Base-by-base conservation (phyloP, 2,888 invertebrate genomes). In the Cryptophagus acutangulus region DNA sequence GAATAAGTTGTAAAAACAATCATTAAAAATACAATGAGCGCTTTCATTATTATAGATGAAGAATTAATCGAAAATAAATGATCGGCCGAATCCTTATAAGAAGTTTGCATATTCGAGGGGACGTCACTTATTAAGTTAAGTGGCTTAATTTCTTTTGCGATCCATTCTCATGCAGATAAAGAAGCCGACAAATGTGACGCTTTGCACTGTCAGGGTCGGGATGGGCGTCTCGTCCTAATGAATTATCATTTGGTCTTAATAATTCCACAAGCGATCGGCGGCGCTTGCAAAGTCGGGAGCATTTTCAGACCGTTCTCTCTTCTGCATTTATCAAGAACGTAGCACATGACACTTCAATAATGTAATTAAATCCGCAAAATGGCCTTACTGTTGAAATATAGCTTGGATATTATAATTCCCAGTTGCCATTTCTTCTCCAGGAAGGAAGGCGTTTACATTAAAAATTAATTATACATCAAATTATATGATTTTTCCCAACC, bases 291-390 rank as follows among this genome's bases (percentile, higher is more conserved):
- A 55, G 58, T 56, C 63, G 62, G 58, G 59, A 57, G 49, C 55
- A 52, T 55, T 57, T 55, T 58, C 52, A 47, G 52, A 51, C 55
- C 53, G 55, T 55, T 57, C 56, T 58, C 54, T 54, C 58, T 57
- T 59, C 57, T 54, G 62, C 66, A 66, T 67, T 68, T 67, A 68
- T 68, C 66, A 68, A 66, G 62, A 58, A 63, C 60, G 62, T 58
- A 63, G 66, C 66, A 66, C 66, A 66, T 67, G 66, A 66, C 66
- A 68, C 66, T 67, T 67, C 66, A 66, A 68, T 68, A 67, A 67
- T 67, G 67, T 67, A 68, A 68, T 68, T 68, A 67, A 68, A 68
- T 66, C 66, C 65, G 58, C 66, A 65, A 62, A 66, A 67, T 65
- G 65, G 66, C 62, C 63, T 59, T 58, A 57, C 58, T 56, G 61